phyloP scores from a whole-genome alignment of 2,113 vertebrate genomes.

The Meriones unguiculatus region DNA sequence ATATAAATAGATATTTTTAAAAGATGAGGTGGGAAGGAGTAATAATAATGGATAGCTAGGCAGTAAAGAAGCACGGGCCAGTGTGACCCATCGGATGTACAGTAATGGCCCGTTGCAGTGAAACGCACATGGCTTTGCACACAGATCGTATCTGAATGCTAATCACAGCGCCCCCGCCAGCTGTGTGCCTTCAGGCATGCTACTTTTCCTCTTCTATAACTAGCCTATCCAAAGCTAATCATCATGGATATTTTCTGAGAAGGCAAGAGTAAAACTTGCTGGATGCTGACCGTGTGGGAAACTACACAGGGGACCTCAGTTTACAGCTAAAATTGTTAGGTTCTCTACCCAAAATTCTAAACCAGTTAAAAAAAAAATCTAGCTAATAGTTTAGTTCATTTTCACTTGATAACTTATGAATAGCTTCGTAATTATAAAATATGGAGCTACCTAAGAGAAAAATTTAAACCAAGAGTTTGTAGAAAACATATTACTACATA shows the following conservation, averaged over 20 bases:
- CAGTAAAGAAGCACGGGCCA: neutral
- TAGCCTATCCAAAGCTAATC: neutral
- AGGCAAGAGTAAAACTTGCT: slow-evolving; percentile 27
- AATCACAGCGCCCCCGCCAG: neutral
- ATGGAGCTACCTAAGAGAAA: neutral
- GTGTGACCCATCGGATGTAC: neutral
- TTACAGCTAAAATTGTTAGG: neutral
- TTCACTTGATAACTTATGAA: slow-evolving; percentile 45
- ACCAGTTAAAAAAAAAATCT: slow-evolving; percentile 13
- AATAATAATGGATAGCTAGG: neutral
- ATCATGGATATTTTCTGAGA: slow-evolving; percentile 17
- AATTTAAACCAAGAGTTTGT: neutral
- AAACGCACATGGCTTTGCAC: neutral
- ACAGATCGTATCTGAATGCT: neutral
- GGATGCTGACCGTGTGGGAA: neutral
- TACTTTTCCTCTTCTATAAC: neutral
- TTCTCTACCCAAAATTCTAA: slow-evolving; percentile 27
- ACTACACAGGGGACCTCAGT: neutral
- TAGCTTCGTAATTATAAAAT: slow-evolving; percentile 43
- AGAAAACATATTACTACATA: slow-evolving; percentile 45
- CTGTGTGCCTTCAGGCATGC: neutral
- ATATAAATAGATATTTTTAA: neutral
- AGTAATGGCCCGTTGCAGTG: neutral
- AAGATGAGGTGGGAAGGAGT: neutral
- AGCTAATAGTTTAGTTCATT: neutral